phyloP scores from a whole-genome alignment of 2,888 invertebrate genomes.

The Hyles lineata region DNA sequence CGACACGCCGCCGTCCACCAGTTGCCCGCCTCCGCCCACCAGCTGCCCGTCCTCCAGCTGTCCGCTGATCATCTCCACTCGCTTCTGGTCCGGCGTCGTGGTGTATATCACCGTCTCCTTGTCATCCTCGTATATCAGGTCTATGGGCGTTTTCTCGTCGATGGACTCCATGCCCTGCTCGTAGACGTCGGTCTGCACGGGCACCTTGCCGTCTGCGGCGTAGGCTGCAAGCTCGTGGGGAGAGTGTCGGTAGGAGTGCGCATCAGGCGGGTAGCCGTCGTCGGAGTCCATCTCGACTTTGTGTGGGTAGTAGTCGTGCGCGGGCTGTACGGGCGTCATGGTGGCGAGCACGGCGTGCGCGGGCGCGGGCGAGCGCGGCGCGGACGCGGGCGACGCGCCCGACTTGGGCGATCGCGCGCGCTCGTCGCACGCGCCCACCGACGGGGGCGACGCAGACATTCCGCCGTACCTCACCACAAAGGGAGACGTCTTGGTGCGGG shows the following conservation, averaged over 20 bases:
- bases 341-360: constrained; percentile 91
- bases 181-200: constrained; percentile 81
- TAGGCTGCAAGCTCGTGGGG: constrained; percentile 82
- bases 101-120: constrained; percentile 94
- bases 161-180: constrained; percentile 81
- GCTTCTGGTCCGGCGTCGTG: constrained; percentile 91
- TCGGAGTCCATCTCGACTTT: constrained; percentile 87
- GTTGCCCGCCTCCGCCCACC: constrained; percentile 78
- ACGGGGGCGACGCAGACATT: constrained; percentile 80
- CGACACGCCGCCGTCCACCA: constrained; percentile 81
- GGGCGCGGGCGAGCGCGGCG: constrained; percentile 87
- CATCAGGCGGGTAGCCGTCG: constrained; percentile 86
- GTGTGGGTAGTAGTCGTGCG: constrained; percentile 87
- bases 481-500: constrained; percentile 68
- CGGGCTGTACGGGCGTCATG: constrained; percentile 94
- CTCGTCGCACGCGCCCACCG: constrained; percentile 63
- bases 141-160: constrained; percentile 90
- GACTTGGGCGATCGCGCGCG: constrained; percentile 77
- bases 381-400: constrained; percentile 79
- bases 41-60: constrained; percentile 86
- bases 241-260: constrained; percentile 85
- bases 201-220: constrained; percentile 85
- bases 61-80: constrained; percentile 91
- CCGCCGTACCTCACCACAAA: constrained; percentile 64
- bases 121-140: constrained; percentile 93